phyloP scores from a whole-genome alignment of 64 coral and sea anemone species.

The Stichodactyla mertensii region DNA sequence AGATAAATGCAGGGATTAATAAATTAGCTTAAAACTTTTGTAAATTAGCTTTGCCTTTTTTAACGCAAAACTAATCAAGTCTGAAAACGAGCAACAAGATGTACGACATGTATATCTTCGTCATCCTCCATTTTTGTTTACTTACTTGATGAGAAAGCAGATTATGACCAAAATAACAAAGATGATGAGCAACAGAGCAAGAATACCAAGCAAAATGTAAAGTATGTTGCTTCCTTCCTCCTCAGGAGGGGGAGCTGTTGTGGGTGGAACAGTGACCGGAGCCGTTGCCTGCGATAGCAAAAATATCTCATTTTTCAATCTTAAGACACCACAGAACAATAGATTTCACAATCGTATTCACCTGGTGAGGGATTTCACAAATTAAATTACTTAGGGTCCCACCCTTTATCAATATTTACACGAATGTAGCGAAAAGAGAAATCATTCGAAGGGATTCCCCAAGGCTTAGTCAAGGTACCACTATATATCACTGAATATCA shows the following conservation, averaged over 20 bases:
- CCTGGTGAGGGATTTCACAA: no score
- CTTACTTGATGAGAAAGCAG: slow-evolving; percentile 47
- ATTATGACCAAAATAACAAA: slow-evolving; percentile 21
- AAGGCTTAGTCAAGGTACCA: neutral
- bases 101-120: no score
- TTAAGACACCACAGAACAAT: no score
- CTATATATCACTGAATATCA: neutral
- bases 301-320: neutral
- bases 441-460: neutral
- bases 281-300: neutral
- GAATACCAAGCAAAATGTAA: slow-evolving; percentile 38
- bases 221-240: slow-evolving; percentile 13
- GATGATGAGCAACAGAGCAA: slow-evolving; percentile 27
- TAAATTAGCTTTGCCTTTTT: no score
- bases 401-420: no score
- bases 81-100: neutral
- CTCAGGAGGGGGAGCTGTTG: neutral
- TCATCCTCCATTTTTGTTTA: neutral
- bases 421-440: neutral
- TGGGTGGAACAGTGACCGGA: slow-evolving; percentile 27
- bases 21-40: no score
- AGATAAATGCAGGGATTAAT: no score
- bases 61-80: neutral
- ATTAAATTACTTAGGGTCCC: no score
- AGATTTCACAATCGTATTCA: no score